Percentiles rank a stretch among this genome's conserved stretches.
Conservation (phyloP, 2,888 invertebrate genomes). For the Heteromurus nitidus region DNA sequence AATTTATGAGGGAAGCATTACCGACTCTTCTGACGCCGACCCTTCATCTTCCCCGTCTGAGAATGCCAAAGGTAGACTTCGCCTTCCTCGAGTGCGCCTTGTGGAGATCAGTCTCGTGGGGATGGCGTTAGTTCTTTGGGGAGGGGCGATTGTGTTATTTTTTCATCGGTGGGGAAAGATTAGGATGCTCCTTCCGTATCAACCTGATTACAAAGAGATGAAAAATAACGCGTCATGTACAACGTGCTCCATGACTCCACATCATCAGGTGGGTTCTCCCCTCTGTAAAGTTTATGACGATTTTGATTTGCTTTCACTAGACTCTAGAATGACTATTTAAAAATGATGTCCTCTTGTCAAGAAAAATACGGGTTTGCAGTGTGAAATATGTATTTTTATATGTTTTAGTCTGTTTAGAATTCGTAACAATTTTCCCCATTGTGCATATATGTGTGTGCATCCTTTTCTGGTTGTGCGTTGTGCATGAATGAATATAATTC, state of each 20-base stretch:
- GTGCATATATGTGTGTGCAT: too few species aligned
- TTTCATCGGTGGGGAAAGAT: conserved; percentile 82
- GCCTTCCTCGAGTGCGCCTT: conserved; percentile 82
- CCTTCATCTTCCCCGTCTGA: conserved; percentile 37
- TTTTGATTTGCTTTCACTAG: conserved; percentile 62
- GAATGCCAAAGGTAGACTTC: conserved; percentile 57
- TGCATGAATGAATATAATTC: too few species aligned
- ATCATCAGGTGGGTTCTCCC: conserved; percentile 72
- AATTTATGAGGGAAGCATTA: conserved; percentile 21
- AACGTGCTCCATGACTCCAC: conserved; percentile 73
- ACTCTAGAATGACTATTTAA: conserved; percentile 68
- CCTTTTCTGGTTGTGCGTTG: too few species aligned
- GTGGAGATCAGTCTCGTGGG: conserved; percentile 93
- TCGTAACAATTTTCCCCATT: too few species aligned
- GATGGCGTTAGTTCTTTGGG: conserved; percentile 88
- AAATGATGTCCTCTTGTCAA: too few species aligned
- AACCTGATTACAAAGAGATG: conserved; percentile 93
- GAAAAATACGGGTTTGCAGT: too few species aligned
- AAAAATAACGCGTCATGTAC: conserved; percentile 86
- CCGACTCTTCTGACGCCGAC: conserved; percentile 16
- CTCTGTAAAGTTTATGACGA: conserved; percentile 53
- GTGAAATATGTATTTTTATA: too few species aligned
- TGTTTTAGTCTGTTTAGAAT: too few species aligned
- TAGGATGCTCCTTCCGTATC: conserved; percentile 92
- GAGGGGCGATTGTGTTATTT: conserved; percentile 89